Base-by-base conservation (phyloP, 1,140 invertebrate species). In the Microplitis mediator region DNA sequence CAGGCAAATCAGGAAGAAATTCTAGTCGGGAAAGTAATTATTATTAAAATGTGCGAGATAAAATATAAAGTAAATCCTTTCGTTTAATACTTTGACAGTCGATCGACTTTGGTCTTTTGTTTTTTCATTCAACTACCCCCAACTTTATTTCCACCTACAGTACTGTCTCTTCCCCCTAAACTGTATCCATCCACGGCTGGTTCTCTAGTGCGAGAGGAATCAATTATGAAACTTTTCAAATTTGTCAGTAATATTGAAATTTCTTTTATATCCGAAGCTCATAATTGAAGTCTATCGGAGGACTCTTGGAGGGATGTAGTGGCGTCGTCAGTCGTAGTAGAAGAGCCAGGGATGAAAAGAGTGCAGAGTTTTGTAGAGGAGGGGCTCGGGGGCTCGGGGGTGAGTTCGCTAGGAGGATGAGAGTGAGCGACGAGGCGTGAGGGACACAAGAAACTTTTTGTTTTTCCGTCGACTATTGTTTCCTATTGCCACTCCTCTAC, bases 191-290 rank as follows among this genome's bases (percentile, higher is more conserved):
- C 39, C 39, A 45, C 39, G 39, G 39, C 39, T 45, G 39, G 39
- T 45, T 45, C 39, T 51, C 51, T 69, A 77, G 77, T 79, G 79
- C 80, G 78, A 78, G 79, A 85, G 78, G 80, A 86, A 86, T 86
- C 85, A 87, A 86, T 86, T 87, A 86, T 84, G 81, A 80, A 87
- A 87, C 84, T 87, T 87, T 87, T 86, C 84, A 84, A 86, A 86
- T 86, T 87, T 86, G 83, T 85, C 84, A 83, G 84, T 85, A 85
- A 87, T 86, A 87, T 86, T 86, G 84, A 87, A 86, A 87, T 87
- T 86, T 86, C 85, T 85, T 87, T 86, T 83, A 86, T 85, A 76
- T 81, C 76, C 75, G 65, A 78, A 85, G 81, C 81, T 85, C 82
- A 84, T 85, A 86, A 86, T 86, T 85, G 84, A 86, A 87, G 83